Conservation (phyloP, 2,888 invertebrate species). For the Ptychoptera albimana region DNA sequence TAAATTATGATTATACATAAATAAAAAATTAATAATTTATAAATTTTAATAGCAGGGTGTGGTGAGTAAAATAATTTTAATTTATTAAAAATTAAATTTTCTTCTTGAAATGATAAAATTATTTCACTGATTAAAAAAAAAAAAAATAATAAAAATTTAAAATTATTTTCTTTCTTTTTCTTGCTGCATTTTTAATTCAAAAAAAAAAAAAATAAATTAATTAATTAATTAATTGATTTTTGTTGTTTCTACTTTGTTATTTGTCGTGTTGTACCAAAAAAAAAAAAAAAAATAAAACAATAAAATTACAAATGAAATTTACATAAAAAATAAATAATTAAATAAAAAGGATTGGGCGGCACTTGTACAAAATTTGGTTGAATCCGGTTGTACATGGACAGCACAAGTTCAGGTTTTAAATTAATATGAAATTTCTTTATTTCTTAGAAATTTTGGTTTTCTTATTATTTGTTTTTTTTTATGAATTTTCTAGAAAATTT, state of each 20-base stretch:
- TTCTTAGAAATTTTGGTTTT: neutral
- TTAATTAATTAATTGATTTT: neutral
- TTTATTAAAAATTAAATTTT: too few relatives aligned
- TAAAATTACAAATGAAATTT: neutral
- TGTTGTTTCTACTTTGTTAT: neutral
- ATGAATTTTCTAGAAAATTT: neutral
- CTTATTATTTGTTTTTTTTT: neutral
- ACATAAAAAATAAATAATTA: conserved; percentile 2
- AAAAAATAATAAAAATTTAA: too few relatives aligned
- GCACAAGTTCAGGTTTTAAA: conserved; percentile 56
- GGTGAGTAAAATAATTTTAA: too few relatives aligned
- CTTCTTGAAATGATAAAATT: too few relatives aligned
- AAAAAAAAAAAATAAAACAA: too few relatives aligned
- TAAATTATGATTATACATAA: too few relatives aligned
- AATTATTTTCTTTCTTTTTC: neutral
- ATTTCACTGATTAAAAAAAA: too few relatives aligned
- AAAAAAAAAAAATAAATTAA: too few relatives aligned
- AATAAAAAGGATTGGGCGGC: conserved; percentile 67
- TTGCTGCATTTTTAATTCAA: neutral
- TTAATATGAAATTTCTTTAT: conserved; percentile 21
- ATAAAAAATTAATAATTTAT: too few relatives aligned
- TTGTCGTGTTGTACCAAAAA: neutral
- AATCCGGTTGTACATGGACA: conserved; percentile 69
- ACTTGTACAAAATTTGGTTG: conserved; percentile 71
- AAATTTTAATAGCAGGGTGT: too few relatives aligned